These are phyloP conservation scores for Diprion similis DNA, from an alignment of 1,140 invertebrate species.

Conservation along the genomic window DNA sequence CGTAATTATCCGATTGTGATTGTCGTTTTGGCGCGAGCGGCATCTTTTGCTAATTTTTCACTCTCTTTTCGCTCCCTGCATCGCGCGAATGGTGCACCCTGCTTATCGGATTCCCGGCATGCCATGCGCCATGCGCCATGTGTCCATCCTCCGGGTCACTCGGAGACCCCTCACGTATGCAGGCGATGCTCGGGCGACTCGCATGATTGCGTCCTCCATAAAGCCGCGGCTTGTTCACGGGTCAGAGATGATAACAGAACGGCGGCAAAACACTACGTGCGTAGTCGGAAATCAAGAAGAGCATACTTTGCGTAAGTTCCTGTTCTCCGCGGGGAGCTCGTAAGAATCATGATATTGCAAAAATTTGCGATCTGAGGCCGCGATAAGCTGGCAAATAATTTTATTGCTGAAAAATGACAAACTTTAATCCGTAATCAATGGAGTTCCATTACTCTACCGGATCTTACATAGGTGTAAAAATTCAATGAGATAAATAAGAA, in stretches of 20 bases:
- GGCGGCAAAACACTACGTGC: not conserved
- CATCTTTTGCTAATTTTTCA: constrained; percentile 24
- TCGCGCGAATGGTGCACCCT: not conserved
- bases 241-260: constrained; percentile 7
- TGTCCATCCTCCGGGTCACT: not conserved
- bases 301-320: too few species aligned
- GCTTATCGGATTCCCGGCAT: not conserved
- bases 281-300: too few species aligned
- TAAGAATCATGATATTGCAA: too few species aligned
- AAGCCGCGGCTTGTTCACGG: not conserved
- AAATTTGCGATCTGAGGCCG: too few species aligned
- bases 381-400: too few species aligned
- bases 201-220: not conserved
- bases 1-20: constrained; percentile 14
- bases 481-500: too few species aligned
- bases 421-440: too few species aligned
- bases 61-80: not conserved
- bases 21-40: constrained; percentile 23
- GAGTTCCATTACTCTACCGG: too few species aligned
- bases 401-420: too few species aligned
- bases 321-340: too few species aligned
- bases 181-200: not conserved
- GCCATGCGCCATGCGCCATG: not conserved
- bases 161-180: not conserved
- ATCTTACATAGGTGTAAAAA: too few species aligned